Evolutionary conservation across 2,113 vertebrate species (phyloP).

Genomic region (Heptranchias perlo): DNA sequence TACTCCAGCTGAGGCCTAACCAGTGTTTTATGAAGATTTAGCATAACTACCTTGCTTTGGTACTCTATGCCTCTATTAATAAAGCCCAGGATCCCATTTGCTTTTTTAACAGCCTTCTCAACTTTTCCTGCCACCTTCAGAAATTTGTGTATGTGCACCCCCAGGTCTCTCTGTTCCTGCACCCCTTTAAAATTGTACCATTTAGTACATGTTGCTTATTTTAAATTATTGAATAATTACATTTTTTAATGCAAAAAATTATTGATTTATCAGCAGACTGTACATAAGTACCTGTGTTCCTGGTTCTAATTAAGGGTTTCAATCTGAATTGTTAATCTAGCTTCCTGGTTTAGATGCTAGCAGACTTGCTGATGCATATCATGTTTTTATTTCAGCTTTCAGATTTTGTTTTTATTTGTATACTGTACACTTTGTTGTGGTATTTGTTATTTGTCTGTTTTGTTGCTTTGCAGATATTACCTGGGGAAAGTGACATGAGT

Average conservation of each 20-base stretch:
- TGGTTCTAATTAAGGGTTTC: neutral
- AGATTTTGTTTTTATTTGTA: neutral
- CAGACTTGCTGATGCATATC: neutral
- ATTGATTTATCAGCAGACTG: neutral
- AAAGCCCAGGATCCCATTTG: no score
- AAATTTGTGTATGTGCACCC: no score
- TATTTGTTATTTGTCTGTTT: neutral
- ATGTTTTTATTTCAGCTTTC: neutral
- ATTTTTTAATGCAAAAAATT: neutral
- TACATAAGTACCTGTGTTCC: neutral
- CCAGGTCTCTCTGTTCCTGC: no score
- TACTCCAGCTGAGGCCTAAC: no score
- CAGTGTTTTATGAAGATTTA: no score
- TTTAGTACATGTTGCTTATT: neutral
- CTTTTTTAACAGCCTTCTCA: no score
- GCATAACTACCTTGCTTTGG: no score
- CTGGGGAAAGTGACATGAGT: constrained; percentile 42
- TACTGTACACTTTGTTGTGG: neutral
- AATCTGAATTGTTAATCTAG: neutral
- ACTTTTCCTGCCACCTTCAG: no score
- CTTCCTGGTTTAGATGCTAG: neutral
- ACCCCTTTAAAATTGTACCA: no score
- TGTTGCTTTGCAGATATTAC: constrained; percentile 13
- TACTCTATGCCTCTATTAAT: no score
- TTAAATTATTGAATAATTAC: neutral